phyloP scores from a whole-genome alignment of 2,888 invertebrate genomes.

The Alsophila aescularia region DNA sequence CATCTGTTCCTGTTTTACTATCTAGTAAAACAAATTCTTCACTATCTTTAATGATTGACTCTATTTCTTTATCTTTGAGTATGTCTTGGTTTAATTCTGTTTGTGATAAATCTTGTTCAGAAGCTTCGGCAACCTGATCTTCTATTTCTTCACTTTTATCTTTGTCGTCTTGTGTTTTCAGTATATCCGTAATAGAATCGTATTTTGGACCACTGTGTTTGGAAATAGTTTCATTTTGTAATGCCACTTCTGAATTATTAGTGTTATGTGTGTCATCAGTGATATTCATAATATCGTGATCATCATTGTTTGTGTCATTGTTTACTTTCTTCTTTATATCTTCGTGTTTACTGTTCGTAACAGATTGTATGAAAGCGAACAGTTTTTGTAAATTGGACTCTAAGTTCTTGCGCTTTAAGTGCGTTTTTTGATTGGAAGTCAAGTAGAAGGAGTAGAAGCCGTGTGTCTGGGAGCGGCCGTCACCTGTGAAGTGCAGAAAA shows the following conservation, averaged over 20 bases:
- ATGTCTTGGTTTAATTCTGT: constrained; percentile 8
- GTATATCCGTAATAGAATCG: constrained; percentile 2
- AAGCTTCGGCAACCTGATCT: constrained; percentile 33
- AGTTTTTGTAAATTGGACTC: constrained; percentile 31
- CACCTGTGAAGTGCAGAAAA: constrained; percentile 51
- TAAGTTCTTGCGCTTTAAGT: constrained; percentile 19
- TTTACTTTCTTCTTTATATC: constrained; percentile 2
- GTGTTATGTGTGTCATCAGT: not conserved
- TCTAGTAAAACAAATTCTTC: constrained; percentile 7
- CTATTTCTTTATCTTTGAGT: constrained; percentile 9
- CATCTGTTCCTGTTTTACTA: not conserved
- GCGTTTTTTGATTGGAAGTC: constrained; percentile 28
- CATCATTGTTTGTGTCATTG: not conserved
- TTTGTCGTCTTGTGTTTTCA: not conserved
- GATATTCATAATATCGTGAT: not conserved
- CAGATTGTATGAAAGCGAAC: constrained; percentile 29
- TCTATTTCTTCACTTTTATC: constrained; percentile 14
- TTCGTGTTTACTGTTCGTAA: constrained; percentile 6
- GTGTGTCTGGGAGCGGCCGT: constrained; percentile 39
- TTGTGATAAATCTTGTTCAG: constrained; percentile 11
- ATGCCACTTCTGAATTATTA: not conserved
- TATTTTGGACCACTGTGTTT: not conserved
- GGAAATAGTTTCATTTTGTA: not conserved
- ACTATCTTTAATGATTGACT: constrained; percentile 6
- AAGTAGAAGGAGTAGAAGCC: constrained; percentile 55